Evolutionary conservation across 2,888 invertebrate species (phyloP).

Genomic region (Phrixothrix hirtus): DNA sequence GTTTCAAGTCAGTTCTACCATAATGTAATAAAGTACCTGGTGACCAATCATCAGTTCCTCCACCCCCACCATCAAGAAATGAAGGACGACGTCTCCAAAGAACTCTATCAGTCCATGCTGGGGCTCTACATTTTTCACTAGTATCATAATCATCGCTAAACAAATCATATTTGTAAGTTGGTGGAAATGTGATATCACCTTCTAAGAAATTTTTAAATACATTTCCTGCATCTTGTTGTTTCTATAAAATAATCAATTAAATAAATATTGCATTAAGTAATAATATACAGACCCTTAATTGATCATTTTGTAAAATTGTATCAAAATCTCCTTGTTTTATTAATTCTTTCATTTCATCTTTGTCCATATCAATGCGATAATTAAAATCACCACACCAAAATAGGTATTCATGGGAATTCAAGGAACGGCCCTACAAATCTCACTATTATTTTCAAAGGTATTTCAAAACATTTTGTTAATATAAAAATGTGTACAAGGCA

Average conservation of each 20-base stretch:
- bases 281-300: constrained; percentile 63
- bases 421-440: constrained; percentile 71
- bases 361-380: constrained; percentile 94
- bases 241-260: constrained; percentile 48
- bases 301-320: constrained; percentile 82
- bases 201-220: constrained; percentile 93
- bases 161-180: constrained; percentile 98
- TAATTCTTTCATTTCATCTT: constrained; percentile 88
- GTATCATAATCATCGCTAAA: constrained; percentile 99
- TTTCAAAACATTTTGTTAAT: constrained; percentile 3
- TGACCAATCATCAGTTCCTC: constrained; percentile 68
- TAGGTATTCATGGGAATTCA: constrained; percentile 95
- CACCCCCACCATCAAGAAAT: constrained; percentile 63
- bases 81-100: constrained; percentile 86
- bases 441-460: no score
- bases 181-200: constrained; percentile 88
- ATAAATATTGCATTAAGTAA: neutral
- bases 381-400: constrained; percentile 99
- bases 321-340: constrained; percentile 75
- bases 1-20: constrained; percentile 92
- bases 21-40: constrained; percentile 85
- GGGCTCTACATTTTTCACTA: constrained; percentile 94
- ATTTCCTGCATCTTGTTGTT: constrained; percentile 77
- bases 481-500: no score
- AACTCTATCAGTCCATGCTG: constrained; percentile 99